phyloP scores from a whole-genome alignment of 2,113 vertebrate genomes.

The Dromiciops gliroides region DNA sequence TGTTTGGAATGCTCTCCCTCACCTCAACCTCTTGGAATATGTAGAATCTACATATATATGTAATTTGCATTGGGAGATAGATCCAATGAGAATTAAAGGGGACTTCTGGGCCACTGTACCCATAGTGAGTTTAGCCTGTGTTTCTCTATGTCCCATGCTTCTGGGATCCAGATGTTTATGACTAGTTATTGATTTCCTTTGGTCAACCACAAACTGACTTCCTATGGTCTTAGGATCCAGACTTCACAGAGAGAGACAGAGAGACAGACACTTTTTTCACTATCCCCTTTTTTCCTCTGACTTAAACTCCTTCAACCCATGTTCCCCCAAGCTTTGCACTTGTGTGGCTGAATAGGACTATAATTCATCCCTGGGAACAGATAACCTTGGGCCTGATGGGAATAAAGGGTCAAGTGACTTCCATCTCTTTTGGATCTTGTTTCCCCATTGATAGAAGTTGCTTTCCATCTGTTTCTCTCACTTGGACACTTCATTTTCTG shows the following conservation, averaged over 20 bases:
- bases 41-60: no score
- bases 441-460: neutral
- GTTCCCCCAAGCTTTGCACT: neutral
- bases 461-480: neutral
- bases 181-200: neutral
- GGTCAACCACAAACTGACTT: neutral
- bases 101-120: neutral
- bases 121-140: neutral
- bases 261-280: neutral
- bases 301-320: no score
- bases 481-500: neutral
- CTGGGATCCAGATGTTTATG: neutral
- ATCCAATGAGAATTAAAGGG: neutral
- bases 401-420: neutral
- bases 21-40: neutral
- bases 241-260: no score
- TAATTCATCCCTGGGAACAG: neutral
- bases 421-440: neutral
- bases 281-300: neutral
- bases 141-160: neutral
- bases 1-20: neutral
- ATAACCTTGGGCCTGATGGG: neutral
- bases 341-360: neutral
- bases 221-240: neutral
- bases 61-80: neutral